Base-by-base conservation (phyloP, 2,113 vertebrate genomes). In the Epinephelus lanceolatus region DNA sequence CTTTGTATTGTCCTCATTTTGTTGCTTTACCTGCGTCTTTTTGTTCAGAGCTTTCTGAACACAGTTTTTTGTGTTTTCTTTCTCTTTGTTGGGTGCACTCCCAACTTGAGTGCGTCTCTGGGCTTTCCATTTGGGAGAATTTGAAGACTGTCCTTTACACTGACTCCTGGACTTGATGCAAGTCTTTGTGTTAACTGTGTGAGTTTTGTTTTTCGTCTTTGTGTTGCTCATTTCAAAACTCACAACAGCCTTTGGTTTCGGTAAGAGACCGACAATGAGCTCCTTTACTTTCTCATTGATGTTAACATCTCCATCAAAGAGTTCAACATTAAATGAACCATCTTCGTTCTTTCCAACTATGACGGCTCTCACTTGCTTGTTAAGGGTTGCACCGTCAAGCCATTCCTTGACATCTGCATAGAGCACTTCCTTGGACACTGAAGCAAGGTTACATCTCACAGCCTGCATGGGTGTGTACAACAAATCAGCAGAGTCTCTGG, bases 401-500 rank as follows among this genome's bases (percentile, higher is more conserved):
- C 96, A 99, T 0, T 60, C 87, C 84, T 90, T 96, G 73, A 96
- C 93, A 68, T 96, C 92, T 62, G 86, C 65, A 78, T 96, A 91
- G 82, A 94, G 77, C 72, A 95, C 83, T 37, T 78, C 23, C 71
- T 93, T 92, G 60, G 86, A 84, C 83, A 98, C 87, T 80, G 89
- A 92, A 42, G 90, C 89, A 7, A 99, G 94, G 76, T 85, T 94
- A 81, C 95, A 99, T 61, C 91, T 94, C 89, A 98, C 27, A 70
- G 97, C 97, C 94, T 97, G 97, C 96, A 98, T 96, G n/a, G 97
- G 98, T 12, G 91, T 96, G 80, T 95, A 93, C n/a, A 98, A 65
- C 76, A 99, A 72, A 63, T 97, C 95, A 70, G 71, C 77, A 21
- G 94, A 96, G 78, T 94, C 93, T 76, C 88, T 85, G 25, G 96